Base-by-base conservation (phyloP, 2,888 invertebrate species). In the Tetheella fluctuosa region DNA sequence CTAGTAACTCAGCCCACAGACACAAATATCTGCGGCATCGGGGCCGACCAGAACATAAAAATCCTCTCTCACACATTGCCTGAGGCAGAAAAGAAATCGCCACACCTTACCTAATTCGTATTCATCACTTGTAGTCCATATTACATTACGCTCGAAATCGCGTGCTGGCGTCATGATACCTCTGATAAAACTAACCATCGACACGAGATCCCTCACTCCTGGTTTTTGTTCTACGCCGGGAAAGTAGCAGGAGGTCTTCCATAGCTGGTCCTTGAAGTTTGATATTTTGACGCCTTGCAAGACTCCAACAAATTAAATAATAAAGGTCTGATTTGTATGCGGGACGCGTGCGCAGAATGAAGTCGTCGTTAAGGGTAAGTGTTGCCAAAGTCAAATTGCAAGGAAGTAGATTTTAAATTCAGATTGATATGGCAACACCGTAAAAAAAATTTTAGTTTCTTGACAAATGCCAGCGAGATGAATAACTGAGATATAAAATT, bases 91-190 rank as follows among this genome's bases (percentile, higher is more conserved):
- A 85, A 83, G 81, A 86, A 87, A 84, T 83, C 82, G 79, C 84
- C 85, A 82, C 86, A 87, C 83, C 83, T 83, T 66, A 69, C 68
- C 83, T 88, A 84, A 85, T 91, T 88, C 68, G 83, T 89, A 91
- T 91, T 84, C 91, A 88, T 83, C 82, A 80, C 80, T 69, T 82
- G 89, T 88, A 80, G 69, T 76, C 79, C 85, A 88, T 90, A 91
- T 90, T 87, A 88, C 86, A 84, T 90, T 89, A 88, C 90, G 80
- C 74, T 79, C 76, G 80, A 80, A 86, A 89, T 90, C 86, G 88
- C 90, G 87, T 88, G 89, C 85, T 76, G 73, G 77, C 79, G 80
- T 83, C 83, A 79, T 67, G 82, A 84, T 85, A 85, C 69, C 65
- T 64, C 73, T 75, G 88, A 90, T 88, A 89, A 86, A 76, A 60